phyloP scores from a whole-genome alignment of 37 sponge, comb jelly and placozoan genomes.

The Ianthella basta region DNA sequence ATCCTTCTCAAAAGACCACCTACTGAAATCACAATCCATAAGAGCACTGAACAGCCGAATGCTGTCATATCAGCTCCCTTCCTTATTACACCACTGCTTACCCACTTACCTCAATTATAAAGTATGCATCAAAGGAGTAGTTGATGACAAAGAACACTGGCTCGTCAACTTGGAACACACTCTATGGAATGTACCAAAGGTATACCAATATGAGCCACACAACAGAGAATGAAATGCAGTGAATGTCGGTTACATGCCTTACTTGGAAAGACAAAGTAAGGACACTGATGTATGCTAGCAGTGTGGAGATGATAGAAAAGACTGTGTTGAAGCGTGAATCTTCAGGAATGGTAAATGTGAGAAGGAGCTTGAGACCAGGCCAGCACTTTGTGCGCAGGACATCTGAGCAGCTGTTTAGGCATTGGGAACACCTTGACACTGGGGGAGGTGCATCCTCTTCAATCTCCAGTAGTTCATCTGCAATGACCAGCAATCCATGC shows the following conservation, averaged over 20 bases:
- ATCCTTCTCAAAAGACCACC: too few species aligned
- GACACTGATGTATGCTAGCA: slow-evolving; percentile 60
- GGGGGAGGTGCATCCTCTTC: slow-evolving; percentile 22
- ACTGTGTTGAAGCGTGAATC: slow-evolving; percentile 27
- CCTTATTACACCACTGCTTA: background rate
- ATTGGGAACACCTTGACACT: background rate
- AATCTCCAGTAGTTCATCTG: slow-evolving; percentile 3
- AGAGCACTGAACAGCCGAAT: too few species aligned
- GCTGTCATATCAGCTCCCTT: too few species aligned
- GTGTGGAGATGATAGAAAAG: slow-evolving; percentile 40
- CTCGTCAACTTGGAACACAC: slow-evolving; percentile 50
- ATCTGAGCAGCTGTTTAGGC: slow-evolving; percentile 5
- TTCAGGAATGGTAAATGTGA: slow-evolving; percentile 46
- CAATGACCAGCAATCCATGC: too few species aligned
- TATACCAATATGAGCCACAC: background rate
- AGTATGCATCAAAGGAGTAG: slow-evolving; percentile 68
- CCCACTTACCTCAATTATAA: slow-evolving; percentile 59
- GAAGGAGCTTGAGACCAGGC: slow-evolving; percentile 16
- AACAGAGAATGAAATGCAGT: too few species aligned
- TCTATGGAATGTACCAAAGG: slow-evolving; percentile 26
- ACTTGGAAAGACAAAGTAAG: slow-evolving; percentile 74
- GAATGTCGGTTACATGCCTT: too few species aligned
- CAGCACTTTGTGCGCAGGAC: background rate
- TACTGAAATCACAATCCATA: too few species aligned
- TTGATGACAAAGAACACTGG: slow-evolving; percentile 51